Percentiles rank a stretch among this genome's conserved stretches.
phyloP scores from a whole-genome alignment of 2,888 invertebrate genomes.

The Calliopum simillimum region DNA sequence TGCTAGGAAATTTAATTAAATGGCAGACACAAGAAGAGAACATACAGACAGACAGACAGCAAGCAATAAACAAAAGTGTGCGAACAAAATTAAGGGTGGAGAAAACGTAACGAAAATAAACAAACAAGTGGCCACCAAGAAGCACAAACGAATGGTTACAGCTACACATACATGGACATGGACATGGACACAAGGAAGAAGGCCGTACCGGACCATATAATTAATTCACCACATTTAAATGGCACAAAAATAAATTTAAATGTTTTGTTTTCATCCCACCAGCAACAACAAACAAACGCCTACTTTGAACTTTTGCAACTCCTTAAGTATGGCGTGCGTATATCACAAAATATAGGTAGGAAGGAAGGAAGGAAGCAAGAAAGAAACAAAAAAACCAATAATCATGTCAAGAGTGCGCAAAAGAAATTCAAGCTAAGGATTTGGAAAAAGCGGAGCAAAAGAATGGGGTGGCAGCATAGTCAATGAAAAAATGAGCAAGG shows the following conservation, averaged over 20 bases:
- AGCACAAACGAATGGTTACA: background rate
- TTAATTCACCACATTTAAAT: constrained; percentile 28
- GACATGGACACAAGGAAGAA: background rate
- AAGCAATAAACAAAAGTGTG: background rate
- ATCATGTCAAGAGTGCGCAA: too few relatives aligned
- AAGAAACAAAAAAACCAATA: too few relatives aligned
- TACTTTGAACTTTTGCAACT: too few relatives aligned
- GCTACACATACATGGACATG: too few relatives aligned
- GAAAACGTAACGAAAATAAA: background rate
- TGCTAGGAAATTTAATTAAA: constrained; percentile 24
- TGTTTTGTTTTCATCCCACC: background rate
- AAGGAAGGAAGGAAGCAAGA: too few relatives aligned
- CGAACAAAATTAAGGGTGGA: background rate
- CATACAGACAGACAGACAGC: constrained; percentile 9
- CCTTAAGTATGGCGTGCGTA: too few relatives aligned
- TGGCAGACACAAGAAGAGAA: background rate
- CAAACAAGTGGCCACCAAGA: constrained; percentile 7
- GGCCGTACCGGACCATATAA: constrained; percentile 19
- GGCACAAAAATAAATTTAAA: constrained; percentile 17
- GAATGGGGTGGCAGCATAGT: too few relatives aligned
- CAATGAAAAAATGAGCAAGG: too few relatives aligned
- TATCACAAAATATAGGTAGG: too few relatives aligned
- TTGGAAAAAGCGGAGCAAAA: too few relatives aligned
- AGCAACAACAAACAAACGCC: background rate
- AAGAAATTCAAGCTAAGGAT: too few relatives aligned